These are phyloP conservation scores for Neocrepidodera transversa DNA, from an alignment of 2,888 invertebrate species.

Conservation along the genomic window DNA sequence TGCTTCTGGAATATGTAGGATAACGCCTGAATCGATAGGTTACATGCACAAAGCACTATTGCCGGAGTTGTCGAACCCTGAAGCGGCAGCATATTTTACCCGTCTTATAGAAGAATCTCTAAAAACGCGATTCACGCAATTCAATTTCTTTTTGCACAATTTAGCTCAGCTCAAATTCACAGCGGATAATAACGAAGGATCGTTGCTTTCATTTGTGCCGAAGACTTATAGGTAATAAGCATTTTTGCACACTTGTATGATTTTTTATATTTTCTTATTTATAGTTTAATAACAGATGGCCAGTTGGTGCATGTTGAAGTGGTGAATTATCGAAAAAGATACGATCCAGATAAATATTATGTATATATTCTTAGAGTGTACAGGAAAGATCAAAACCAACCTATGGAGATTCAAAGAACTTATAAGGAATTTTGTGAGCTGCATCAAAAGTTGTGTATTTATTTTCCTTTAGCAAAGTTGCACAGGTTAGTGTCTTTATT, in stretches of 20 bases:
- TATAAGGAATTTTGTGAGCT: constrained; percentile 98
- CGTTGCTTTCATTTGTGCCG: constrained; percentile 91
- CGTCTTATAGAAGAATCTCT: constrained; percentile 94
- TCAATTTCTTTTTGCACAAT: constrained; percentile 98
- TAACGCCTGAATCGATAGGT: constrained; percentile 88
- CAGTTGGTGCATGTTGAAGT: constrained; percentile 85
- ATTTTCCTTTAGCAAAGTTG: constrained; percentile 90
- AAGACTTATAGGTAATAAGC: constrained; percentile 92
- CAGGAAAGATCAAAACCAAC: constrained; percentile 84
- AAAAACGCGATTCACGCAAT: constrained; percentile 92
- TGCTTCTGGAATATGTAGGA: constrained; percentile 88
- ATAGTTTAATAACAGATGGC: constrained; percentile 88
- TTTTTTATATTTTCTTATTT: too few relatives aligned
- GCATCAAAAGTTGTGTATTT: constrained; percentile 89
- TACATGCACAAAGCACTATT: constrained; percentile 91
- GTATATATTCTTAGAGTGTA: constrained; percentile 88
- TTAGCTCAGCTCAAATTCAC: constrained; percentile 73
- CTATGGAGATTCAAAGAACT: constrained; percentile 88
- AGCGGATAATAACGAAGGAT: constrained; percentile 82
- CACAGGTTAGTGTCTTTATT: constrained; percentile 72
- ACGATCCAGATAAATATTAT: constrained; percentile 97
- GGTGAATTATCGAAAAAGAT: constrained; percentile 90
- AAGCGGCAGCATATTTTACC: constrained; percentile 96
- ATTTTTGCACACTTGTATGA: too few relatives aligned
- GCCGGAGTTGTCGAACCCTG: constrained; percentile 89